phyloP scores from a whole-genome alignment of 2,797 vertebrate genomes.

The Danio tinwini region DNA sequence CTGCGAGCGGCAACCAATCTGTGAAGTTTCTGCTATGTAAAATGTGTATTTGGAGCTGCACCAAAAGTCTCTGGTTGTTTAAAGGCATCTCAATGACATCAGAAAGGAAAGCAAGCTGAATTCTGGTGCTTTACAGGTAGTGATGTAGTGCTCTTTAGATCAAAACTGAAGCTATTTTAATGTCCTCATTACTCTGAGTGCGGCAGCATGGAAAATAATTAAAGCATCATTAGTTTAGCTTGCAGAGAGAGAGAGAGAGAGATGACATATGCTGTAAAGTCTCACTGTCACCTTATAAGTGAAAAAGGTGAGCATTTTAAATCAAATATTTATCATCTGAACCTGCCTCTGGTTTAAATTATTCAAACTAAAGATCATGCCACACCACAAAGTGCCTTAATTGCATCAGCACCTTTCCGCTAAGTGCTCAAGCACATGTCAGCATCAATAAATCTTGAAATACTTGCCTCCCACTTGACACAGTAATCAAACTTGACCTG shows the following conservation, averaged over 20 bases:
- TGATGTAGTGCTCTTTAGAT: constrained; percentile 13
- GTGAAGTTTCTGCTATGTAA: neutral
- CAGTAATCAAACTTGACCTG: constrained; percentile 52
- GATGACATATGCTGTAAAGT: neutral
- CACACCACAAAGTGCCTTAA: neutral
- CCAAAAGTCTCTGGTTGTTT: constrained; percentile 1
- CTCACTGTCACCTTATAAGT: neutral
- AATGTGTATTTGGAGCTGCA: neutral
- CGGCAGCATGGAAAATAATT: constrained; percentile 45
- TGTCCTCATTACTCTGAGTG: constrained; percentile 40
- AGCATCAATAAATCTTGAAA: constrained; percentile 46
- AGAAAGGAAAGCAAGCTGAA: neutral
- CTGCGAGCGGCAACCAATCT: neutral
- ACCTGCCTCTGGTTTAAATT: constrained; percentile 1
- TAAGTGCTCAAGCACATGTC: constrained; percentile 7
- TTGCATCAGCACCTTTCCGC: neutral
- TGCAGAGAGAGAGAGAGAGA: neutral
- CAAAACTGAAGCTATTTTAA: constrained; percentile 21
- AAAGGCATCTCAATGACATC: neutral
- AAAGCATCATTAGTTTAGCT: constrained; percentile 41
- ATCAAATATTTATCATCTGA: constrained; percentile 44
- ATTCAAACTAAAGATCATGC: neutral
- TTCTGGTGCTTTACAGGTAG: constrained; percentile 35
- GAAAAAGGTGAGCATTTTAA: neutral
- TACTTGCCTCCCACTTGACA: constrained; percentile 36